Percentiles rank a stretch among this genome's conserved stretches.
phyloP scores from a whole-genome alignment of 2,797 vertebrate species.

The Lutjanus campechanus region DNA sequence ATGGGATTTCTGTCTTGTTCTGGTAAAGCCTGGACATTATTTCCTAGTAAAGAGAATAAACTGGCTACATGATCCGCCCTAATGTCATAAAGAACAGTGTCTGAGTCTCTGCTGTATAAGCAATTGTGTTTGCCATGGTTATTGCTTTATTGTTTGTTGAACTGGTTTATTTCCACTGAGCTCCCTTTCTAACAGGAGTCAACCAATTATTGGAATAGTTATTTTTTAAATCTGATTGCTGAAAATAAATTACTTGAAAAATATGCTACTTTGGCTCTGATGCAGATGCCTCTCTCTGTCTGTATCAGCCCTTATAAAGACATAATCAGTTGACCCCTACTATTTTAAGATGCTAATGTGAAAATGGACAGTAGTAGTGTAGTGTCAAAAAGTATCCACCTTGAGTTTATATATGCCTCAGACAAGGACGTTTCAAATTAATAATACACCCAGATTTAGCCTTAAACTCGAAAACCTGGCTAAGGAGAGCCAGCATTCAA shows the following conservation, averaged over 20 bases:
- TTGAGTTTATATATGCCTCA: constrained; percentile 20
- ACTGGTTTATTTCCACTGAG: not conserved
- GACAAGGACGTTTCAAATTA: constrained; percentile 34
- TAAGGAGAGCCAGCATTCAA: not conserved
- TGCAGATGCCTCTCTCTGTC: too few species aligned
- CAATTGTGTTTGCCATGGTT: not conserved
- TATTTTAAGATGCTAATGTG: not conserved
- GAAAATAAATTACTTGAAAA: too few species aligned
- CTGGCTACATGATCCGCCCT: not conserved
- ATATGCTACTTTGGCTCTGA: too few species aligned
- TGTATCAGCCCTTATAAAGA: too few species aligned
- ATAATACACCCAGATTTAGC: constrained; percentile 46
- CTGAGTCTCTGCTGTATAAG: not conserved
- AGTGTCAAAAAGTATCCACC: constrained; percentile 8
- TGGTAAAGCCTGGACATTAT: not conserved
- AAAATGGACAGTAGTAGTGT: not conserved
- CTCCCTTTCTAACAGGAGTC: too few species aligned
- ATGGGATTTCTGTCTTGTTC: not conserved
- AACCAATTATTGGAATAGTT: too few species aligned
- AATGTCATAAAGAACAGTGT: not conserved
- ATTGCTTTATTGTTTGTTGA: not conserved
- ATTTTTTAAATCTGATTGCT: too few species aligned
- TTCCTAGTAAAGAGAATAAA: not conserved
- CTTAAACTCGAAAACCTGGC: constrained; percentile 32
- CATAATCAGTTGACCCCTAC: too few species aligned